Percentiles rank a stretch among this genome's conserved stretches.
Conservation (phyloP, 2,888 invertebrate genomes). For the Panzeria rudis region DNA sequence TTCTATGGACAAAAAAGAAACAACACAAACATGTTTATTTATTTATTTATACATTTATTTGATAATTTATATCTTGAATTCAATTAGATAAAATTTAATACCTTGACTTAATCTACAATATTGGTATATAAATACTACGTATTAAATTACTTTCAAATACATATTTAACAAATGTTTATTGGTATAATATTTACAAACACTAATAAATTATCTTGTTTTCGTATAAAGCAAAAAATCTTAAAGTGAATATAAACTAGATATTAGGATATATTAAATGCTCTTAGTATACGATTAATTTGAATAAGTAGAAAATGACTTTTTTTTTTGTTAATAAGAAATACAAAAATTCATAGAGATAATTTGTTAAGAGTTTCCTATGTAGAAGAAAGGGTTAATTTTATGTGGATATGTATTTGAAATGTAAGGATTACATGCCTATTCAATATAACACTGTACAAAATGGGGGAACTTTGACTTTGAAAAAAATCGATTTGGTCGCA, state of each 20-base stretch:
- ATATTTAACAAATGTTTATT: not conserved
- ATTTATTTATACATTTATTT: slow-evolving; percentile 49
- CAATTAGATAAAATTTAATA: slow-evolving; percentile 67
- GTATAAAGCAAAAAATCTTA: slow-evolving; percentile 22
- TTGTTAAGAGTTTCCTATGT: not conserved
- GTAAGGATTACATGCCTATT: too few species aligned
- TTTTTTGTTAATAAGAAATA: not conserved
- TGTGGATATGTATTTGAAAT: too few species aligned
- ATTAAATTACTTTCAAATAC: slow-evolving; percentile 16
- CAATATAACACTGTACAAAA: too few species aligned
- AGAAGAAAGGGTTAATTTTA: too few species aligned
- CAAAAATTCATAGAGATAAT: not conserved
- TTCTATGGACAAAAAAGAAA: not conserved
- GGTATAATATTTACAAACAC: slow-evolving; percentile 39
- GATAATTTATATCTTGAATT: slow-evolving; percentile 64
- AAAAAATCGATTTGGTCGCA: too few species aligned
- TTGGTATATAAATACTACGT: slow-evolving; percentile 3
- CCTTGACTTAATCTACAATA: slow-evolving; percentile 55
- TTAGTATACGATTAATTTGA: slow-evolving; percentile 4
- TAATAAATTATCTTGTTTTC: slow-evolving; percentile 60
- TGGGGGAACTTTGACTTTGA: too few species aligned
- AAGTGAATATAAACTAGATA: slow-evolving; percentile 32
- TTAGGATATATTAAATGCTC: slow-evolving; percentile 6
- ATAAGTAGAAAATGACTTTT: not conserved
- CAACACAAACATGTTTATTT: slow-evolving; percentile 18